These are phyloP conservation scores for Penaeus monodon DNA, from an alignment of 2,888 invertebrate species.

Conservation along the genomic window DNA sequence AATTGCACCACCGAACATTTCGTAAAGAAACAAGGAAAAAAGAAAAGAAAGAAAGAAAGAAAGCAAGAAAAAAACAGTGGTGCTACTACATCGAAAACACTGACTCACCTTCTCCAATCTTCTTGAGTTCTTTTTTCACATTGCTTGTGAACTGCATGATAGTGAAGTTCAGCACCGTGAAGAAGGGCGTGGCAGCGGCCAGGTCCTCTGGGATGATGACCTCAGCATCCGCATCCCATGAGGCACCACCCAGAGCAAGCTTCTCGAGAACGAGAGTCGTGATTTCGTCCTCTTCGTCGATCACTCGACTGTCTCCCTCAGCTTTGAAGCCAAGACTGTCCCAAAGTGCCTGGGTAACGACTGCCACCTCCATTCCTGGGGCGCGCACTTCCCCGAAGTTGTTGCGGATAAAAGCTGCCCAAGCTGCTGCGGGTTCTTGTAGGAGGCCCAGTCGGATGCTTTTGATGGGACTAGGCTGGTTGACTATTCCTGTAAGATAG, in stretches of 20 bases:
- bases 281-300: constrained; percentile 48
- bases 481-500: constrained; percentile 26
- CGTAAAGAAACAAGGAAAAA: no score
- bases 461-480: constrained; percentile 11
- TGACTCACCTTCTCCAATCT: constrained; percentile 32
- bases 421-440: constrained; percentile 43
- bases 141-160: constrained; percentile 37
- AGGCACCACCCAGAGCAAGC: constrained; percentile 42
- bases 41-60: background rate
- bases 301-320: constrained; percentile 34
- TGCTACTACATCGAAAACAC: background rate
- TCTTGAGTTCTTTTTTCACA: constrained; percentile 47
- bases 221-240: constrained; percentile 37
- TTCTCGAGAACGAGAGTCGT: constrained; percentile 44
- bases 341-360: constrained; percentile 36
- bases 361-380: constrained; percentile 41
- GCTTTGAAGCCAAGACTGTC: constrained; percentile 28
- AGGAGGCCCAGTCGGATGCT: constrained; percentile 46
- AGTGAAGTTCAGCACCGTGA: constrained; percentile 36
- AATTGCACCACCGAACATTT: no score
- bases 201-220: constrained; percentile 44
- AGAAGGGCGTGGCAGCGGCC: constrained; percentile 34
- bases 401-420: constrained; percentile 41
- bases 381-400: constrained; percentile 38
- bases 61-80: background rate